Percentiles rank a stretch among this genome's conserved stretches.
Evolutionary conservation across 2,888 invertebrate genomes (phyloP).

Genomic region (Dolichopus griseipennis): DNA sequence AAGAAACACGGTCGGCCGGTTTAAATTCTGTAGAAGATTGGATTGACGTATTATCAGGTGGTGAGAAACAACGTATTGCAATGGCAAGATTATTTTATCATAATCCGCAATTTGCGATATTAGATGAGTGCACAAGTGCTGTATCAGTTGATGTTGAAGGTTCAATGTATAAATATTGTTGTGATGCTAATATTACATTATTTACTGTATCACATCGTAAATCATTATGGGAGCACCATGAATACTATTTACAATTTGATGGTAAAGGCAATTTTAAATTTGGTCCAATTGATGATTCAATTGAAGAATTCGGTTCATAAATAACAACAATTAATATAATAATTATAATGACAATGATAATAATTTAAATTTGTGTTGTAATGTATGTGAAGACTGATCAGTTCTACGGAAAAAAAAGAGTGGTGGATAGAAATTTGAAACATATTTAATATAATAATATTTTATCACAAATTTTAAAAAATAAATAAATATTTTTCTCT

Average conservation of each 20-base stretch:
- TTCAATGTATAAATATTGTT: slow-evolving; percentile 90
- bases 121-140: slow-evolving; percentile 98
- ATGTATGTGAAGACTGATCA: too few species aligned
- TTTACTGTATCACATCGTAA: slow-evolving; percentile 97
- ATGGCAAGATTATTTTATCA: slow-evolving; percentile 98
- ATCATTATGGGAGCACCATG: slow-evolving; percentile 95
- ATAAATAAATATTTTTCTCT: too few species aligned
- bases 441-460: too few species aligned
- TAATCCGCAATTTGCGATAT: slow-evolving; percentile 94
- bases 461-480: too few species aligned
- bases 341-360: too few species aligned
- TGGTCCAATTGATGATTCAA: slow-evolving; percentile 73
- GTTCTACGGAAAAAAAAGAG: too few species aligned
- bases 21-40: slow-evolving; percentile 94
- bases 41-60: slow-evolving; percentile 97
- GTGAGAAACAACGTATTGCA: slow-evolving; percentile 97
- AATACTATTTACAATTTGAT: slow-evolving; percentile 92
- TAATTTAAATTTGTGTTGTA: too few species aligned
- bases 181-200: slow-evolving; percentile 75
- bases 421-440: too few species aligned
- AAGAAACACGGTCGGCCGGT: slow-evolving; percentile 74
- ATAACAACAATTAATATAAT: slow-evolving; percentile 17
- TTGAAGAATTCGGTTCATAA: slow-evolving; percentile 91
- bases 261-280: slow-evolving; percentile 87
- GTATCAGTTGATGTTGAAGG: slow-evolving; percentile 98